These are phyloP conservation scores for Epicampocera succincta DNA, from an alignment of 2,888 invertebrate genomes.

Conservation along the genomic window DNA sequence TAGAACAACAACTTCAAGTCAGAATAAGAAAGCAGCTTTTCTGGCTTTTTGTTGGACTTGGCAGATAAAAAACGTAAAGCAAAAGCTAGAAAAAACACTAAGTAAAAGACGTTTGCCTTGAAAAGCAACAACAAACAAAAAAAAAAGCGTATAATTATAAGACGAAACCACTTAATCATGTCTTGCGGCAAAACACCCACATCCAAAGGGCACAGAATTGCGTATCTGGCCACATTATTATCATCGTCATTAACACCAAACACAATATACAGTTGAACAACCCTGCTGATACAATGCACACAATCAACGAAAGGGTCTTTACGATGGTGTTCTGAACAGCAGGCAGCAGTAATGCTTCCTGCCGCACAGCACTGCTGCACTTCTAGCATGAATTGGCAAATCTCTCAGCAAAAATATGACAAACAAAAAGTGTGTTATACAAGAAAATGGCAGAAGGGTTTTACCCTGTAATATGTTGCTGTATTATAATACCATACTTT, in stretches of 20 bases:
- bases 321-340: neutral
- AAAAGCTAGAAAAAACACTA: neutral
- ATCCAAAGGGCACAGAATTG: slow-evolving; percentile 58
- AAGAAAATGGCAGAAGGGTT: slow-evolving; percentile 25
- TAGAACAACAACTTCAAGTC: slow-evolving; percentile 35
- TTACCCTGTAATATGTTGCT: slow-evolving; percentile 27
- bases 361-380: slow-evolving; percentile 28
- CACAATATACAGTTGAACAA: slow-evolving; percentile 66
- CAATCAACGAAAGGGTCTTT: slow-evolving; percentile 2
- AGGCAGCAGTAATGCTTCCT: slow-evolving; percentile 47
- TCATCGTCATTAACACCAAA: slow-evolving; percentile 66
- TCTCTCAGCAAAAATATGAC: no score
- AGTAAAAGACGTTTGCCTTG: slow-evolving; percentile 58
- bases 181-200: slow-evolving; percentile 65
- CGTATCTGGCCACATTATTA: slow-evolving; percentile 65
- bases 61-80: slow-evolving; percentile 51
- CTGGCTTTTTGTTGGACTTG: neutral
- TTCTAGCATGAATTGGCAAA: slow-evolving; percentile 3
- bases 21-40: slow-evolving; percentile 40
- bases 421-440: slow-evolving; percentile 27
- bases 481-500: slow-evolving; percentile 10
- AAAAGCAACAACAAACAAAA: slow-evolving; percentile 39
- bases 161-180: slow-evolving; percentile 68
- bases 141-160: slow-evolving; percentile 55
- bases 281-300: slow-evolving; percentile 55